Percentiles rank a stretch among this genome's conserved stretches.
These are phyloP conservation scores for Spea hammondii DNA, from an alignment of 2,797 vertebrate genomes.

Conservation along the genomic window DNA sequence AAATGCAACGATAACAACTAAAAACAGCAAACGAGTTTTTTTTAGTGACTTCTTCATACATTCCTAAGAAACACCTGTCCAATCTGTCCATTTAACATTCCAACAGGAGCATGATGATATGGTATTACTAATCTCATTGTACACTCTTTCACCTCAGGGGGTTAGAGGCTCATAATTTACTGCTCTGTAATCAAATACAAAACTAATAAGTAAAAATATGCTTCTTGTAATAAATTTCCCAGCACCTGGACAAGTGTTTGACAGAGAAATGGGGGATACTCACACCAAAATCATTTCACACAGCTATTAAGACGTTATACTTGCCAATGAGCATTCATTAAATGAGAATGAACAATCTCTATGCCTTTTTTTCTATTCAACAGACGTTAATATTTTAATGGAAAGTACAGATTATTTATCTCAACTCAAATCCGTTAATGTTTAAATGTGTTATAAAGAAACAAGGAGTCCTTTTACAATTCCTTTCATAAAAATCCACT, in stretches of 20 bases:
- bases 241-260: conserved; percentile 79
- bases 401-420: conserved; percentile 81
- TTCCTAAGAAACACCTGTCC: conserved; percentile 74
- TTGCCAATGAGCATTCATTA: conserved; percentile 82
- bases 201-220: conserved; percentile 83
- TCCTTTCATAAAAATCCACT: conserved; percentile 81
- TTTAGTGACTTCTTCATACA: too few relatives aligned
- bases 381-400: conserved; percentile 81
- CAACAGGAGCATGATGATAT: conserved; percentile 72
- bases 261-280: conserved; percentile 76
- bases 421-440: conserved; percentile 79
- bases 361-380: conserved; percentile 70
- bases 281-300: conserved; percentile 75
- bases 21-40: too few relatives aligned
- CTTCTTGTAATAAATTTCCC: conserved; percentile 76
- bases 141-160: conserved; percentile 75
- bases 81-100: conserved; percentile 71
- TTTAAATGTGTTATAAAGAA: conserved; percentile 78
- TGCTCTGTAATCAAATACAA: conserved; percentile 80
- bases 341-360: conserved; percentile 78
- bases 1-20: too few relatives aligned
- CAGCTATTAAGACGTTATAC: conserved; percentile 78
- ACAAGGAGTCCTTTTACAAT: conserved; percentile 75
- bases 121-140: conserved; percentile 79
- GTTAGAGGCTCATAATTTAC: conserved; percentile 77